A percentile compares a stretch with the other conserved stretches of the same genome.
phyloP scores from a whole-genome alignment of 2,113 vertebrate species.

The Gnathonemus echidnorhynchus region DNA sequence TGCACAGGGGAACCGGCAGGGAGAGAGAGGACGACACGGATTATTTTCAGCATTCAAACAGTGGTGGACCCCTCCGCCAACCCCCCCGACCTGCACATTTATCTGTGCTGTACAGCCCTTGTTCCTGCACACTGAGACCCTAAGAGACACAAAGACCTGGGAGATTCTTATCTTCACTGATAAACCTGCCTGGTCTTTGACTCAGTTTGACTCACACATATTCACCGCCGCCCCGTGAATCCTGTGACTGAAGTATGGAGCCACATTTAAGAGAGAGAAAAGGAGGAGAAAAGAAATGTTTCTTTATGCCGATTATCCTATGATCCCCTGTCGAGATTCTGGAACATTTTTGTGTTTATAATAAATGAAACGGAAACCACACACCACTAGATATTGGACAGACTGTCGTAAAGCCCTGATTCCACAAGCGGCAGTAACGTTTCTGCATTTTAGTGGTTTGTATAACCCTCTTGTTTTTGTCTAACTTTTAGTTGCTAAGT shows the following conservation, averaged over 20 bases:
- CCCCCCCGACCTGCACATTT: background rate
- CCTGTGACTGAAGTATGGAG: background rate
- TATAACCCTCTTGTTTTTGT: background rate
- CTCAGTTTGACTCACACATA: background rate
- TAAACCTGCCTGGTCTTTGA: background rate
- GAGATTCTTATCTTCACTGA: background rate
- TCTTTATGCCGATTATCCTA: background rate
- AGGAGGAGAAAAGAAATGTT: background rate
- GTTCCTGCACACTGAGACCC: background rate
- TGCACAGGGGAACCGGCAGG: conserved; percentile 43
- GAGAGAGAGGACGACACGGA: background rate
- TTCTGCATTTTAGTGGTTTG: background rate
- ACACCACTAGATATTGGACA: background rate
- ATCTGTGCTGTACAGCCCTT: background rate
- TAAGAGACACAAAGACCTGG: background rate
- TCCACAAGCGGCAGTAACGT: background rate
- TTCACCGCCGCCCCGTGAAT: background rate
- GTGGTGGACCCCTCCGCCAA: background rate
- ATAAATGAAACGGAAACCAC: background rate
- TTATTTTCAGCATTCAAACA: conserved; percentile 6
- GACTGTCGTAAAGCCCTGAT: background rate
- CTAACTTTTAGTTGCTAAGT: background rate
- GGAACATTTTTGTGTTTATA: background rate
- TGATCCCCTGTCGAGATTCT: background rate
- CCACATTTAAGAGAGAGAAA: background rate